Conservation (phyloP, 2,888 invertebrate genomes). For the Palloptera scutellata region DNA sequence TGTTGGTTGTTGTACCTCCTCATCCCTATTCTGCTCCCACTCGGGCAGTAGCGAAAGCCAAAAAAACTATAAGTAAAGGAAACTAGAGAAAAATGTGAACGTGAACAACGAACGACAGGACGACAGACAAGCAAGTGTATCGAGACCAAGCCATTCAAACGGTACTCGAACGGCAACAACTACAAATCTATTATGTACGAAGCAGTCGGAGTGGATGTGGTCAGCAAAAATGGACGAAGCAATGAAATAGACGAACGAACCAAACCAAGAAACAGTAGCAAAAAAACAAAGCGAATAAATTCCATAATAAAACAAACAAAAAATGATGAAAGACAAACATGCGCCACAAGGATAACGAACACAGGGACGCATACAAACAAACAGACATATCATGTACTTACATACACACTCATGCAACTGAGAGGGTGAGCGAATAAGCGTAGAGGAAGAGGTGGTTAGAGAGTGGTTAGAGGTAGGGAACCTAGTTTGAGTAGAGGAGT, state of each 20-base stretch:
- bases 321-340: conserved; percentile 60
- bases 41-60: not conserved
- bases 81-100: conserved; percentile 1
- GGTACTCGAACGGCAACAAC: conserved; percentile 10
- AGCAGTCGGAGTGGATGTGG: conserved; percentile 35
- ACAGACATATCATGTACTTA: too few relatives aligned
- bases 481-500: conserved; percentile 5
- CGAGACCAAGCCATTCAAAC: not conserved
- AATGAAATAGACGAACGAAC: conserved; percentile 38
- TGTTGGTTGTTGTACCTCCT: conserved; percentile 19
- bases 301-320: conserved; percentile 35
- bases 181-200: conserved; percentile 13
- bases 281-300: conserved; percentile 49
- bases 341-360: conserved; percentile 51
- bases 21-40: too few relatives aligned
- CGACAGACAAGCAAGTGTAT: conserved; percentile 8
- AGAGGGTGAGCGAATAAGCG: not conserved
- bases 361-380: not conserved
- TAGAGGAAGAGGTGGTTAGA: not conserved
- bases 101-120: conserved; percentile 16
- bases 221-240: conserved; percentile 40
- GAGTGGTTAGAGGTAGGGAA: conserved; percentile 12
- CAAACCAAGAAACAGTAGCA: conserved; percentile 11
- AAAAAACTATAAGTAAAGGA: not conserved
- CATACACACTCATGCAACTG: too few relatives aligned